Percentiles rank a stretch among this genome's conserved stretches.
Conservation (phyloP, 2,888 invertebrate species). For the Caenorhabditis becei region DNA sequence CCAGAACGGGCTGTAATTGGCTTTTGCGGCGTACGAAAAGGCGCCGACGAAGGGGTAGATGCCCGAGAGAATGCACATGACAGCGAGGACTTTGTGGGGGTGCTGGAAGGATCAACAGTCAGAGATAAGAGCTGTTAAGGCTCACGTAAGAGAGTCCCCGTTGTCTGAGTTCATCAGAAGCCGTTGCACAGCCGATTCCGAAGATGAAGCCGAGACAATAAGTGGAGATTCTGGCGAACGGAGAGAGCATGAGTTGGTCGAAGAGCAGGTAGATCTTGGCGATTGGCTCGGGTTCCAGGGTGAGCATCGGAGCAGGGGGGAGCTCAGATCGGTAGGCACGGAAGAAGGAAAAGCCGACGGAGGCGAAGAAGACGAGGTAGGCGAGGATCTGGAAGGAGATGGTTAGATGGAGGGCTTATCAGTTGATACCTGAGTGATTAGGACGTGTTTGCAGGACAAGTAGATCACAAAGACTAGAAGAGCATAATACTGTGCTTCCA, state of each 20-base stretch:
- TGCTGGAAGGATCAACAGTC: conserved; percentile 35
- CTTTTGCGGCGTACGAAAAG: conserved; percentile 54
- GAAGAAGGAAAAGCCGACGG: conserved; percentile 59
- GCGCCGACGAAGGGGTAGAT: conserved; percentile 61
- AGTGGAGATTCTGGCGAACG: conserved; percentile 53
- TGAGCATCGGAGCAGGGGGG: conserved; percentile 73
- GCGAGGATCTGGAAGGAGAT: conserved; percentile 41
- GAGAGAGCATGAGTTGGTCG: conserved; percentile 60
- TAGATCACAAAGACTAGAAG: conserved; percentile 70
- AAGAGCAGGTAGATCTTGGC: conserved; percentile 50
- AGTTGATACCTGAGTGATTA: conserved; percentile 46
- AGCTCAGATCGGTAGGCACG: conserved; percentile 52
- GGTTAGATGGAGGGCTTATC: no score
- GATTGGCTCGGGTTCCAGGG: conserved; percentile 67
- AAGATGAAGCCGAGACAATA: conserved; percentile 72
- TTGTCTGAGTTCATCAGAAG: conserved; percentile 38
- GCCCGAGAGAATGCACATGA: conserved; percentile 41
- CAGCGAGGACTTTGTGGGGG: conserved; percentile 39
- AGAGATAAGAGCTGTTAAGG: no score
- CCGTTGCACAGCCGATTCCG: conserved; percentile 64
- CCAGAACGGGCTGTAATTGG: conserved; percentile 42
- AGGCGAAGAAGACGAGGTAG: conserved; percentile 34
- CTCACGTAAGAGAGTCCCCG: conserved; percentile 53
- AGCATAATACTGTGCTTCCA: conserved; percentile 78
- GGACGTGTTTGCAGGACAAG: conserved; percentile 51